These are phyloP conservation scores for Crotalus horridus DNA, from an alignment of 2,113 vertebrate species.

Conservation along the genomic window DNA sequence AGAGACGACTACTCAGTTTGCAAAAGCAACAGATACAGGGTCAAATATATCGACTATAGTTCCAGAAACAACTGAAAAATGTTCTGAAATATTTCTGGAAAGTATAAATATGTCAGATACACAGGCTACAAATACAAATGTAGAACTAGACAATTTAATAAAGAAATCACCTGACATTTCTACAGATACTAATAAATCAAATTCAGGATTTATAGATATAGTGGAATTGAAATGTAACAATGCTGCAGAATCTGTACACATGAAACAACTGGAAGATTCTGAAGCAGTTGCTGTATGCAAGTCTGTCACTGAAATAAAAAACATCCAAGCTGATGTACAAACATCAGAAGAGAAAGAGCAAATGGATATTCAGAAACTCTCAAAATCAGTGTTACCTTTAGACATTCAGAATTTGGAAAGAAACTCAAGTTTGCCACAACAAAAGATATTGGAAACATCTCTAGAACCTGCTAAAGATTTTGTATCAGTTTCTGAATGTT, in stretches of 20 bases:
- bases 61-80: conserved; percentile 1
- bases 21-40: not conserved
- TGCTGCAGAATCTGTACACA: not conserved
- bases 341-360: not conserved
- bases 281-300: not conserved
- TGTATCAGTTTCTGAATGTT: not conserved
- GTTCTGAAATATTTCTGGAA: not conserved
- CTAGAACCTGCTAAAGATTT: not conserved
- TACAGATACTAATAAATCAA: conserved; percentile 7
- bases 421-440: not conserved
- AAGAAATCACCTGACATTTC: not conserved
- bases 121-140: not conserved
- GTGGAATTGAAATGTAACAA: not conserved
- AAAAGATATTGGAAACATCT: not conserved
- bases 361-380: not conserved
- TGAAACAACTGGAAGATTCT: not conserved
- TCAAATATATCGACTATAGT: not conserved
- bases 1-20: not conserved
- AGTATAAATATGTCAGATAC: not conserved
- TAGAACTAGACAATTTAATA: not conserved
- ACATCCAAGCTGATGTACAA: not conserved
- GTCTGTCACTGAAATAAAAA: not conserved
- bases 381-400: not conserved
- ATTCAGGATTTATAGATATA: not conserved
- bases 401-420: not conserved